These are phyloP conservation scores for Myocastor coypus DNA, from an alignment of 2,113 vertebrate species.

Conservation along the genomic window DNA sequence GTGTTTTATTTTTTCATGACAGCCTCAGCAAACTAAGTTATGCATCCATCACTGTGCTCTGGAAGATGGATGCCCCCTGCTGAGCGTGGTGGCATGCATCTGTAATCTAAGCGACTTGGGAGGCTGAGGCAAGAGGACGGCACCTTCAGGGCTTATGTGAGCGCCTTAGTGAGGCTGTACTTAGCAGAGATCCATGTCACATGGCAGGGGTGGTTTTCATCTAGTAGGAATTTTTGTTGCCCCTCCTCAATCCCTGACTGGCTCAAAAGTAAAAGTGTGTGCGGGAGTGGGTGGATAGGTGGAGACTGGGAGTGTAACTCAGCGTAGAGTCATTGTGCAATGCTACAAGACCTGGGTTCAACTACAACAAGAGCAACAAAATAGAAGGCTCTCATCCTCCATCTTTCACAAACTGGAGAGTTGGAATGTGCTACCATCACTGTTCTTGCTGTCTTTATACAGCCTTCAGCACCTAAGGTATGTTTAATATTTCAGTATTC, in stretches of 20 bases:
- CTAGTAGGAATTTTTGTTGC: not conserved
- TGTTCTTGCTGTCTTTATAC: not conserved
- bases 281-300: too few species aligned
- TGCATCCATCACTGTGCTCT: not conserved
- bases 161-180: not conserved
- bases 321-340: not conserved
- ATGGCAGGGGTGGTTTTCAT: not conserved
- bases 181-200: not conserved
- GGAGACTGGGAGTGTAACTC: not conserved
- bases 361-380: not conserved
- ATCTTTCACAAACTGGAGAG: not conserved
- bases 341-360: not conserved
- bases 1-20: not conserved
- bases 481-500: not conserved
- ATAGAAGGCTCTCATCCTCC: not conserved
- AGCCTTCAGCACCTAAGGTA: not conserved
- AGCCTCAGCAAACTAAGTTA: not conserved
- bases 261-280: not conserved
- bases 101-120: not conserved
- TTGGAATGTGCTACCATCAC: not conserved
- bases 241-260: not conserved
- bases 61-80: not conserved
- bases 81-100: not conserved
- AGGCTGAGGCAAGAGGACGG: not conserved
- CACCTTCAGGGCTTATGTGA: not conserved